Evolutionary conservation across 2,888 invertebrate genomes (phyloP).

Genomic region (Eristalis tenax): DNA sequence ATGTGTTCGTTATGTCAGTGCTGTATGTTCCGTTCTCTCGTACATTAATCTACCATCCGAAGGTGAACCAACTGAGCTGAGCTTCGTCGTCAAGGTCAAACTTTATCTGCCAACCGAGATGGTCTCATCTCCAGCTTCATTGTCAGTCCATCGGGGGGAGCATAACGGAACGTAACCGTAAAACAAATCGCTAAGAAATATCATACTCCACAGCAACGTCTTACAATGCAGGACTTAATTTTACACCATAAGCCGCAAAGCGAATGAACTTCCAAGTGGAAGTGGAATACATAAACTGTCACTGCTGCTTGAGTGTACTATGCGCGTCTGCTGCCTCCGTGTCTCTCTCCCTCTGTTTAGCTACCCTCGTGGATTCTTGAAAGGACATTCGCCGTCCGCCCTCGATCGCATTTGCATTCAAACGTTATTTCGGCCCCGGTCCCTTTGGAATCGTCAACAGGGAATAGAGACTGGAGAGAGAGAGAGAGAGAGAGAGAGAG

Average conservation of each 20-base stretch:
- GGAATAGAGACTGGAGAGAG: neutral
- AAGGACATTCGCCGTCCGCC: slow-evolving; percentile 48
- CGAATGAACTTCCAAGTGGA: slow-evolving; percentile 20
- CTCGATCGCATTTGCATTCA: slow-evolving; percentile 67
- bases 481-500: neutral
- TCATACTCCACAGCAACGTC: neutral
- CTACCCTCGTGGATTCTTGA: slow-evolving; percentile 36
- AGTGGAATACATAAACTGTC: slow-evolving; percentile 23
- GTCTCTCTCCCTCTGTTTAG: neutral
- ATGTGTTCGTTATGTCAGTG: slow-evolving; percentile 26
- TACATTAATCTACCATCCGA: slow-evolving; percentile 32
- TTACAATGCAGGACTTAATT: slow-evolving; percentile 51
- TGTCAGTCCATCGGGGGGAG: neutral
- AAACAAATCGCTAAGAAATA: slow-evolving; percentile 49
- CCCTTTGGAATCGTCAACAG: slow-evolving; percentile 58
- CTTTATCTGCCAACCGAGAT: slow-evolving; percentile 10
- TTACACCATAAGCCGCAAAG: slow-evolving; percentile 31
- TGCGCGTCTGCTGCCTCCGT: too few species aligned
- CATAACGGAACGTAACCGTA: slow-evolving; percentile 17
- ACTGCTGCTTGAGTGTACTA: slow-evolving; percentile 20
- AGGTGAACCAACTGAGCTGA: neutral
- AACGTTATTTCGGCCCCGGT: slow-evolving; percentile 55
- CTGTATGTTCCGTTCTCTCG: neutral
- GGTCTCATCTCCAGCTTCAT: neutral
- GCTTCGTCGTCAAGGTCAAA: slow-evolving; percentile 28